Base-by-base conservation (phyloP, 2,113 vertebrate species). In the Cercocebus atys region DNA sequence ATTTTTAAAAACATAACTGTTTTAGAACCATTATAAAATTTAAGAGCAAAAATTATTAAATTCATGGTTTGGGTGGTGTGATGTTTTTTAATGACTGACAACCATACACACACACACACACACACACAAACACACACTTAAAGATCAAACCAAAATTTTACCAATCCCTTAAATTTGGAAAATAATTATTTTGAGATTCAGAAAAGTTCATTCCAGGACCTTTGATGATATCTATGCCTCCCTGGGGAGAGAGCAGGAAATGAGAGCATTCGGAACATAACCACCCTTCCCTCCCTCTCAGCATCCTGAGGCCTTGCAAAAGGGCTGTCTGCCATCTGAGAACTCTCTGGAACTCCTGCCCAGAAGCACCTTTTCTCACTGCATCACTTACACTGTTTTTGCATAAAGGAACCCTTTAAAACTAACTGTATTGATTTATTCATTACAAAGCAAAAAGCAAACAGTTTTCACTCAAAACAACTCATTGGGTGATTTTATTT, bases 241-340 rank as follows among this genome's bases (percentile, higher is more conserved):
- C 66, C 97, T 16, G 17, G 97, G 95, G 97, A 97, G 47, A 93
- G 73, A 43, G 81, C 97, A 98, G 98, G 98, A 98, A 98, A 98
- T 97, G 97, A 98, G 97, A 87, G 76, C 76, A 78, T 89, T 95
- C 50, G 17, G 83, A 97, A 87, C 75, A 90, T 8, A 52, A 78
- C 95, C 35, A 4, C 18, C 43, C 50, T 87, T 50, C 40, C 50
- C 72, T 68, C 55, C 59, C n/a, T 35, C 70, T 30, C 85, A 22
- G 91, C 40, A 72, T 92, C 93, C 83, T 35, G 80, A 93, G 85
- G 70, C 43, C 55, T 78, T 45, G 79, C 86, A n/a, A 27, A 52
- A 81, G n/a, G 70, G 45, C 61, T 23, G 0, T 72, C 75, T 95
- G 93, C 84, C 87, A 92, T 87, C 75, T 13, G 75, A 97, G 87